Conservation (phyloP, 2,113 vertebrate genomes). For the Urocitellus parryii region DNA sequence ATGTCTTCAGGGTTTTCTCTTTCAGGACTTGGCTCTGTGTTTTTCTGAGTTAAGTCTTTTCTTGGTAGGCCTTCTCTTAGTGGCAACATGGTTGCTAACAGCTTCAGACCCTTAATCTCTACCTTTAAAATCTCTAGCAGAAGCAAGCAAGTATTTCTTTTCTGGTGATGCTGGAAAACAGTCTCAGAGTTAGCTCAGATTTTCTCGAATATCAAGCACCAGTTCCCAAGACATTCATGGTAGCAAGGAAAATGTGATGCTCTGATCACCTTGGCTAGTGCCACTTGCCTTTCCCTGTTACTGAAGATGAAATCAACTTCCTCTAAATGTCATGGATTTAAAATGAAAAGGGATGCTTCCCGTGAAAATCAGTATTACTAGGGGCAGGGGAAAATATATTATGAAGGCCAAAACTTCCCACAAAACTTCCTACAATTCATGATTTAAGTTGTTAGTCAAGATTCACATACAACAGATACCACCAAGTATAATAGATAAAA, state of each 20-base stretch:
- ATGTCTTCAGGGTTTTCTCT: neutral
- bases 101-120: neutral
- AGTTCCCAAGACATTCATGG: neutral
- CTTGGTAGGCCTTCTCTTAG: neutral
- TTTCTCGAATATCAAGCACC: neutral
- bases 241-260: neutral
- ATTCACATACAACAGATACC: neutral
- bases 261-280: neutral
- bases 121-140: neutral
- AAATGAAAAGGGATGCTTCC: neutral
- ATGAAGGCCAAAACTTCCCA: neutral
- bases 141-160: neutral
- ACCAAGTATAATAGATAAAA: neutral
- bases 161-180: slow-evolving; percentile 21
- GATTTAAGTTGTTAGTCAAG: slow-evolving; percentile 8
- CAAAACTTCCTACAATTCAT: neutral
- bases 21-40: neutral
- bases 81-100: neutral
- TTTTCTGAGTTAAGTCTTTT: neutral
- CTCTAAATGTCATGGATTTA: neutral
- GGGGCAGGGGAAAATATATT: neutral
- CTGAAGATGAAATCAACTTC: neutral
- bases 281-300: neutral
- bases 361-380: neutral
- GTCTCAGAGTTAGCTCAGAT: neutral